Conservation (phyloP, 2,888 invertebrate species). For the Homarus gammarus region DNA sequence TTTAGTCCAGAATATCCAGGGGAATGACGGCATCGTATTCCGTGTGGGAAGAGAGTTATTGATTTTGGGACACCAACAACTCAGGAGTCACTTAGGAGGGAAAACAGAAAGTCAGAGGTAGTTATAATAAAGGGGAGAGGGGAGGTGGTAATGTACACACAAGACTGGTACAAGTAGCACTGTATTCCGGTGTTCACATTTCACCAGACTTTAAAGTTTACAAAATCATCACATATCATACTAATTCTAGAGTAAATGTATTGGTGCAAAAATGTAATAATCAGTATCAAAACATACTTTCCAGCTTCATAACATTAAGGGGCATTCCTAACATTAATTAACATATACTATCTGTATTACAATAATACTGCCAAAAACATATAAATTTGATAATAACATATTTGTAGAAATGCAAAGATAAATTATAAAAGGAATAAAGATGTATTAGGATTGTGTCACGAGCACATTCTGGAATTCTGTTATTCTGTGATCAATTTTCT, state of each 20-base stretch:
- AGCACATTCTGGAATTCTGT: background rate
- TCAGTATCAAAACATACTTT: background rate
- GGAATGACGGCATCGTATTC: too few species aligned
- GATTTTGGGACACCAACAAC: too few species aligned
- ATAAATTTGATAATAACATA: background rate
- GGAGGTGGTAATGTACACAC: too few species aligned
- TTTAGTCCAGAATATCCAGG: too few species aligned
- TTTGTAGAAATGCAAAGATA: background rate
- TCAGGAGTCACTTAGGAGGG: too few species aligned
- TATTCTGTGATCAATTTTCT: background rate
- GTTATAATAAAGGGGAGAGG: too few species aligned
- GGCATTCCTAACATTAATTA: background rate
- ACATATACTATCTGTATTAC: conserved; percentile 7
- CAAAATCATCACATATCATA: background rate
- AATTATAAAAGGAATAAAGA: background rate
- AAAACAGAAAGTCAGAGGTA: too few species aligned
- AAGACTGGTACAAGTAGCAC: too few species aligned
- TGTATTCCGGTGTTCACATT: background rate
- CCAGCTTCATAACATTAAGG: background rate
- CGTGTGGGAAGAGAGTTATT: too few species aligned
- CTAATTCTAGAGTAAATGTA: background rate
- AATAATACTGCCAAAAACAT: background rate
- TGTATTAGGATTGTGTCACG: too few species aligned
- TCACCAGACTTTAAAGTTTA: background rate
- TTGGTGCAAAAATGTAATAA: background rate